Evolutionary conservation across 1,140 invertebrate genomes (phyloP).

Genomic region (Sitophilus oryzae): DNA sequence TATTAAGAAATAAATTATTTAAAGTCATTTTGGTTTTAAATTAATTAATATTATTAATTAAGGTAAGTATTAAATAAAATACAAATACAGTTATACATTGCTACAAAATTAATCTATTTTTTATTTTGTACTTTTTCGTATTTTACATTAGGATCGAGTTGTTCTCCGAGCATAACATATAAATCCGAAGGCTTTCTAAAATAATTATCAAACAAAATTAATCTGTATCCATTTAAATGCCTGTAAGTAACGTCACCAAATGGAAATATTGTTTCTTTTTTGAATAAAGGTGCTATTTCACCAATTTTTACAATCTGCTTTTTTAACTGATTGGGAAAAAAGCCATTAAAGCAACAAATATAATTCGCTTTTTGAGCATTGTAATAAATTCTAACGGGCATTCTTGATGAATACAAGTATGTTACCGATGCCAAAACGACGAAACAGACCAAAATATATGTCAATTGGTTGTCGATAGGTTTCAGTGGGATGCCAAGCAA

Average conservation of each 20-base stretch:
- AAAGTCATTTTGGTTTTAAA: too few relatives aligned
- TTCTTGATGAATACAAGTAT: slow-evolving; percentile 11
- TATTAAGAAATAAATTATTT: too few relatives aligned
- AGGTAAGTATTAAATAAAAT: too few relatives aligned
- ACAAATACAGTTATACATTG: too few relatives aligned
- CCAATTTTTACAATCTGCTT: slow-evolving; percentile 11
- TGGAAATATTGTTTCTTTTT: slow-evolving; percentile 11
- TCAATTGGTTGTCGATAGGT: too few relatives aligned
- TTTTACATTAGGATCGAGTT: slow-evolving; percentile 14
- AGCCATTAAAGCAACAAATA: slow-evolving; percentile 24
- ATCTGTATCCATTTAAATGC: slow-evolving; percentile 17
- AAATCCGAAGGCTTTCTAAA: slow-evolving; percentile 36
- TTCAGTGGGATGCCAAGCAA: too few relatives aligned
- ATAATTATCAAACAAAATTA: slow-evolving; percentile 30
- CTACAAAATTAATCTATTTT: too few relatives aligned
- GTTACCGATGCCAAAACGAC: neutral
- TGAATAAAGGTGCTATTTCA: slow-evolving; percentile 14
- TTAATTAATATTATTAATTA: too few relatives aligned
- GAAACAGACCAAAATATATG: too few relatives aligned
- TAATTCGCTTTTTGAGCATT: slow-evolving; percentile 23
- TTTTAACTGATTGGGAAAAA: slow-evolving; percentile 16
- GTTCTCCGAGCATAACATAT: slow-evolving; percentile 32
- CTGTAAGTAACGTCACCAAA: slow-evolving; percentile 23
- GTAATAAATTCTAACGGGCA: slow-evolving; percentile 31
- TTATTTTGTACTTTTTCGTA: slow-evolving; percentile 38